These are phyloP conservation scores for Rhinichthys osculus DNA, from an alignment of 2,797 vertebrate genomes.

Conservation along the genomic window DNA sequence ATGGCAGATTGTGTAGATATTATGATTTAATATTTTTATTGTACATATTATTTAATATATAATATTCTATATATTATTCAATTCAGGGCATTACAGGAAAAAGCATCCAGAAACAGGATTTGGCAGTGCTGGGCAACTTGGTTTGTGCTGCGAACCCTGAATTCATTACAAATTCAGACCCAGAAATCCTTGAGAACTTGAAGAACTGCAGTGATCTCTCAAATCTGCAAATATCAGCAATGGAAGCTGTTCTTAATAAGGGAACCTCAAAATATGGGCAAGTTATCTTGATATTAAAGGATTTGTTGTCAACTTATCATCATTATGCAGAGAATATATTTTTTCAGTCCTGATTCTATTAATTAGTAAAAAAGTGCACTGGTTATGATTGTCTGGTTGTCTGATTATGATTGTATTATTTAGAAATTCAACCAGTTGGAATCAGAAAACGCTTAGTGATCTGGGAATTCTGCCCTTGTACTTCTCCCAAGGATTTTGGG, in stretches of 20 bases:
- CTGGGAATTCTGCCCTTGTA: slow-evolving; percentile 45
- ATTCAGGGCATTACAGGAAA: slow-evolving; percentile 45
- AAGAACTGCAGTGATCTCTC: slow-evolving; percentile 52
- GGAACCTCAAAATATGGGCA: slow-evolving; percentile 51
- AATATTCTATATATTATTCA: background rate
- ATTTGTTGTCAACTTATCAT: background rate
- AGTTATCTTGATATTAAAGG: slow-evolving; percentile 15
- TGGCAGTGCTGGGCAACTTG: slow-evolving; percentile 50
- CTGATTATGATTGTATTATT: background rate
- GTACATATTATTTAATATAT: background rate
- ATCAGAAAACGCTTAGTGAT: slow-evolving; percentile 31
- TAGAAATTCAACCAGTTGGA: slow-evolving; percentile 13
- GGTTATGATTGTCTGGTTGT: background rate
- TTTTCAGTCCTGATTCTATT: background rate
- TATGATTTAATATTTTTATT: background rate
- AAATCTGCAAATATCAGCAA: slow-evolving; percentile 11
- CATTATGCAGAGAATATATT: background rate
- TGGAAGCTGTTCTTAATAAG: slow-evolving; percentile 8
- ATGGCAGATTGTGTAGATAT: background rate
- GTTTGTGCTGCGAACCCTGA: slow-evolving; percentile 9
- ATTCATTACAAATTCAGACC: slow-evolving; percentile 48
- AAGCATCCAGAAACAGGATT: slow-evolving; percentile 21
- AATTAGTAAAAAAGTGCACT: background rate
- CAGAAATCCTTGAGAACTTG: slow-evolving; percentile 49
- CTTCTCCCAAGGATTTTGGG: background rate